These are phyloP conservation scores for Cololabis saira DNA, from an alignment of 2,113 vertebrate species.

Conservation along the genomic window DNA sequence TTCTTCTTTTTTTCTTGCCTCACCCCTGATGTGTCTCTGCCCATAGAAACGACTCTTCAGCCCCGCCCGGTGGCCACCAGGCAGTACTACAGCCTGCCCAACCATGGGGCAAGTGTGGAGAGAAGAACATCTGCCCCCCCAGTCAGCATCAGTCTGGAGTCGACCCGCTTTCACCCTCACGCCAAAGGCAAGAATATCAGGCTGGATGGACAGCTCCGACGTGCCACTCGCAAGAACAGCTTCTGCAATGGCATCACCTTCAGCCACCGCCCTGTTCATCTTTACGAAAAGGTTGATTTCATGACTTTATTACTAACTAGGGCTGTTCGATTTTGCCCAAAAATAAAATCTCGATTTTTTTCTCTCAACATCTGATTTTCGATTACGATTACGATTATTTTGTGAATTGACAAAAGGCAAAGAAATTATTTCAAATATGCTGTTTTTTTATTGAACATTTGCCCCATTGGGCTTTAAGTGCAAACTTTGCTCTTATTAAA, in stretches of 20 bases:
- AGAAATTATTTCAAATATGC: no score
- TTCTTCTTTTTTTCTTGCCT: background rate
- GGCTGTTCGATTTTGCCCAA: no score
- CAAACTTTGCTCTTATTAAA: no score
- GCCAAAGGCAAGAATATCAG: conserved; percentile 97
- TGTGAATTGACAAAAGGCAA: no score
- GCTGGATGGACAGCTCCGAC: conserved; percentile 91
- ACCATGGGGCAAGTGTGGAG: conserved; percentile 86
- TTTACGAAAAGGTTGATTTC: conserved; percentile 89
- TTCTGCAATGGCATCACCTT: conserved; percentile 98
- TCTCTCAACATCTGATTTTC: no score
- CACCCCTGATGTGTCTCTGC: conserved; percentile 13
- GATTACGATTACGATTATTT: no score
- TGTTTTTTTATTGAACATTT: no score
- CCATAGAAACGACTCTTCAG: conserved; percentile 88
- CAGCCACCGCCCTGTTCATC: conserved; percentile 92
- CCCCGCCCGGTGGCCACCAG: conserved; percentile 87
- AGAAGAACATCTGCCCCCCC: conserved; percentile 79
- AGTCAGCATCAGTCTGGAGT: conserved; percentile 83
- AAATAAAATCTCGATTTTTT: no score
- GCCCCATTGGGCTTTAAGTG: no score
- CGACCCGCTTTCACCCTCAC: conserved; percentile 93
- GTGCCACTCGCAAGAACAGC: conserved; percentile 94
- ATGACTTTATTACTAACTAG: background rate
- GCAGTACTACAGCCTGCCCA: conserved; percentile 88